Evolutionary conservation across 53 echinoderm and acorn worm genomes (phyloP).

Genomic region (Holothuria scabra): DNA sequence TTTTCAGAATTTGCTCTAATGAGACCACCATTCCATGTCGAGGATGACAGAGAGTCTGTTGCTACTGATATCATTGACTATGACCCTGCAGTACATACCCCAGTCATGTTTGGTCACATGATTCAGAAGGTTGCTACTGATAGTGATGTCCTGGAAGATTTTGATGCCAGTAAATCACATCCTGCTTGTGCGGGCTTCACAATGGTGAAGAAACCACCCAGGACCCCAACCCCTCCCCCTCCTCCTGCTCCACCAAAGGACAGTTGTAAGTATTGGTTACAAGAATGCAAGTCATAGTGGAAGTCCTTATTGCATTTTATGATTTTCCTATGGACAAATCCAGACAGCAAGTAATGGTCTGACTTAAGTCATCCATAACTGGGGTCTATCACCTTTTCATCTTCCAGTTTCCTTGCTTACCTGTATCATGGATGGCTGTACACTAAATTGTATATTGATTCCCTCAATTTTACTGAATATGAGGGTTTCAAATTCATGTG

Average conservation of each 20-base stretch:
- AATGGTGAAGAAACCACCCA: conserved; percentile 74
- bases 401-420: too few species aligned
- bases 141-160: conserved; percentile 70
- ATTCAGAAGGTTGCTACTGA: conserved; percentile 72
- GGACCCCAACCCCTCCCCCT: conserved; percentile 69
- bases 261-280: conserved; percentile 64
- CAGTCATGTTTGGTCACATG: conserved; percentile 95
- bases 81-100: conserved; percentile 86
- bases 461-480: too few species aligned
- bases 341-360: too few species aligned
- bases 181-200: conserved; percentile 95
- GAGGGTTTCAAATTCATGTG: too few species aligned
- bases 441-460: too few species aligned
- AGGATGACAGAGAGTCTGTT: conserved; percentile 89
- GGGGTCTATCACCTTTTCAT: too few species aligned
- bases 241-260: conserved; percentile 88
- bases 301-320: too few species aligned
- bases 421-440: too few species aligned
- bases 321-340: too few species aligned
- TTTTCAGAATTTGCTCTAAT: conserved; percentile 85
- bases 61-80: conserved; percentile 90
- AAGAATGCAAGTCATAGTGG: too few species aligned
- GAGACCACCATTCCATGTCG: conserved; percentile 87
- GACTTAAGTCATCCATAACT: too few species aligned
- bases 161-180: conserved; percentile 88